Evolutionary conservation across 1,140 invertebrate genomes (phyloP).

Genomic region (Drosophila pseudoananassae): DNA sequence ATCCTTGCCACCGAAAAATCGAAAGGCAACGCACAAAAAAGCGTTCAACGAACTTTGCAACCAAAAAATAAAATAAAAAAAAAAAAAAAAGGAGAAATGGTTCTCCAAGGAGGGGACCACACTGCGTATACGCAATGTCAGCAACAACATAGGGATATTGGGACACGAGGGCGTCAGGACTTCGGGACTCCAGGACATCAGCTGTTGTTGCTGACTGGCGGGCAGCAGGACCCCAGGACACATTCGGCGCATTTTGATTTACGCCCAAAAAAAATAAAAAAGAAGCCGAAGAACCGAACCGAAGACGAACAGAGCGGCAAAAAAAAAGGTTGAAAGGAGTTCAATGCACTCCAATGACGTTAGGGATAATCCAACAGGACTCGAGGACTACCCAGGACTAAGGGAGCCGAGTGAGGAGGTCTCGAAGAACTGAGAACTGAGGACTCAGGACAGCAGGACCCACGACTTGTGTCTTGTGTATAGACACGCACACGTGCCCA

Average conservation of each 20-base stretch:
- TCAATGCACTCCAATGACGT: conserved; percentile 72
- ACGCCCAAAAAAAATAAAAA: conserved; percentile 29
- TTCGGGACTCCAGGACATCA: conserved; percentile 40
- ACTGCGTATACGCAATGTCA: conserved; percentile 68
- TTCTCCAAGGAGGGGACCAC: conserved; percentile 7
- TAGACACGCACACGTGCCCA: conserved; percentile 74
- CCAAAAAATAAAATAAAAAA: background rate
- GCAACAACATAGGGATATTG: background rate
- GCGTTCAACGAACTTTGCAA: conserved; percentile 66
- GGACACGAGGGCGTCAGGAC: conserved; percentile 4
- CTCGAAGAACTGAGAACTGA: background rate
- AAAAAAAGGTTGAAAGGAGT: conserved; percentile 44
- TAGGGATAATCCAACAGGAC: conserved; percentile 58
- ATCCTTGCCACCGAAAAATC: conserved; percentile 5
- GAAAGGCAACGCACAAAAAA: conserved; percentile 4
- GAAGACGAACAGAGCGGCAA: conserved; percentile 27
- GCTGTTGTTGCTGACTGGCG: conserved; percentile 35
- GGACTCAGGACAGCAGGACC: conserved; percentile 9
- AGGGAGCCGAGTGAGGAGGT: background rate
- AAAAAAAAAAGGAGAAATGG: background rate
- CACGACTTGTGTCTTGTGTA: conserved; percentile 22
- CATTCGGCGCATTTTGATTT: conserved; percentile 66
- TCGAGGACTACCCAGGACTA: conserved; percentile 11
- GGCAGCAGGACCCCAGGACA: conserved; percentile 14
- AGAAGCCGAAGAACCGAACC: conserved; percentile 39